These are phyloP conservation scores for Buceros bicornis DNA, from an alignment of 2,797 vertebrate genomes.

Conservation along the genomic window DNA sequence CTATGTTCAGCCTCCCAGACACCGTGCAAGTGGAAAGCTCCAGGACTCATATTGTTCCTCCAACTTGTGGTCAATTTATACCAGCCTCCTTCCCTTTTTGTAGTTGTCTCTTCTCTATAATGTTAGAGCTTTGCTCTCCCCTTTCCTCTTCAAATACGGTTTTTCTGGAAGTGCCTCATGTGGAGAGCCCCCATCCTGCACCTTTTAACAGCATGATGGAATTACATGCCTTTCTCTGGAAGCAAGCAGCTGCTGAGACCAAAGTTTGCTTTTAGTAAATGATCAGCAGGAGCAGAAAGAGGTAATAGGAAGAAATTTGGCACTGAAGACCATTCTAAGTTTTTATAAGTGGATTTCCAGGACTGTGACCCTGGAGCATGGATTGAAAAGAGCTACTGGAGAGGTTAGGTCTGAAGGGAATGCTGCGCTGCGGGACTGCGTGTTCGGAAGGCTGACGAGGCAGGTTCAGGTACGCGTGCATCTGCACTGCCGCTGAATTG, in stretches of 20 bases:
- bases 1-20: neutral
- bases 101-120: neutral
- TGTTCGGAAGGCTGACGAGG: neutral
- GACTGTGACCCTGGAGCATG: neutral
- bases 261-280: conserved; percentile 26
- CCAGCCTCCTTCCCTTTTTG: neutral
- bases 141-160: neutral
- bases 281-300: neutral
- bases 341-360: conserved; percentile 15
- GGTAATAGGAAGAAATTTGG: conserved; percentile 14
- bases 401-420: neutral
- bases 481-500: neutral
- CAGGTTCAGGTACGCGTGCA: neutral
- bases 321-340: neutral
- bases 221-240: neutral
- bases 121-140: neutral
- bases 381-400: conserved; percentile 5
- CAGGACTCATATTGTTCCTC: neutral
- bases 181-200: fast-evolving
- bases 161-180: neutral
- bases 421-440: neutral
- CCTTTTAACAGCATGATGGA: neutral
- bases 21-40: neutral
- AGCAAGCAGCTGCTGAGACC: neutral
- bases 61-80: fast-evolving